These are phyloP conservation scores for Aspidiotus destructor DNA, from an alignment of 2,888 invertebrate species.

Conservation along the genomic window DNA sequence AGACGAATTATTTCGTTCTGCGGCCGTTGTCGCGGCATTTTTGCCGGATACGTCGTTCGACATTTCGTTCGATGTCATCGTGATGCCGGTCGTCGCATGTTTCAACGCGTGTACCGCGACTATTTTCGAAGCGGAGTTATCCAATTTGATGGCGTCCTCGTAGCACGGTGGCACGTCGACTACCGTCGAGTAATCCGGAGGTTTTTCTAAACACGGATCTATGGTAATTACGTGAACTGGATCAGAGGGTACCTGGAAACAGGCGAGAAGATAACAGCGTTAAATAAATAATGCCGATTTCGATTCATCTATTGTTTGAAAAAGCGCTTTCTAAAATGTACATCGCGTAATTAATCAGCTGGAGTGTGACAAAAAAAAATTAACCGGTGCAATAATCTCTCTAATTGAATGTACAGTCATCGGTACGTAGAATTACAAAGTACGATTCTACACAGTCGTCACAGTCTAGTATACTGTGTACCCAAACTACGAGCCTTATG, in stretches of 20 bases:
- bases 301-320: too few relatives aligned
- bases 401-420: too few relatives aligned
- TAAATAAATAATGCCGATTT: too few relatives aligned
- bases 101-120: constrained; percentile 37
- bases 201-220: constrained; percentile 47
- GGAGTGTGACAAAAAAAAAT: too few relatives aligned
- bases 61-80: not conserved
- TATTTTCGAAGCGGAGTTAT: constrained; percentile 50
- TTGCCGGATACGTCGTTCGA: not conserved
- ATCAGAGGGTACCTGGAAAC: constrained; percentile 53
- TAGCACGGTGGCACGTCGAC: constrained; percentile 59
- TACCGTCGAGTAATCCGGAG: constrained; percentile 62
- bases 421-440: too few relatives aligned
- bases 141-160: constrained; percentile 61
- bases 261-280: constrained; percentile 38
- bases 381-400: too few relatives aligned
- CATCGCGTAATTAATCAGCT: too few relatives aligned
- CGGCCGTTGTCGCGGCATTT: constrained; percentile 1
- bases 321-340: too few relatives aligned
- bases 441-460: too few relatives aligned
- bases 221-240: constrained; percentile 52
- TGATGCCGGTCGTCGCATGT: not conserved
- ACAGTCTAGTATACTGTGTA: too few relatives aligned
- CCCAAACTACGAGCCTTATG: too few relatives aligned
- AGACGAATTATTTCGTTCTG: not conserved